A percentile compares a stretch with the other conserved stretches of the same genome.
phyloP scores from a whole-genome alignment of 2,113 vertebrate genomes.

The Tyrannus savana region DNA sequence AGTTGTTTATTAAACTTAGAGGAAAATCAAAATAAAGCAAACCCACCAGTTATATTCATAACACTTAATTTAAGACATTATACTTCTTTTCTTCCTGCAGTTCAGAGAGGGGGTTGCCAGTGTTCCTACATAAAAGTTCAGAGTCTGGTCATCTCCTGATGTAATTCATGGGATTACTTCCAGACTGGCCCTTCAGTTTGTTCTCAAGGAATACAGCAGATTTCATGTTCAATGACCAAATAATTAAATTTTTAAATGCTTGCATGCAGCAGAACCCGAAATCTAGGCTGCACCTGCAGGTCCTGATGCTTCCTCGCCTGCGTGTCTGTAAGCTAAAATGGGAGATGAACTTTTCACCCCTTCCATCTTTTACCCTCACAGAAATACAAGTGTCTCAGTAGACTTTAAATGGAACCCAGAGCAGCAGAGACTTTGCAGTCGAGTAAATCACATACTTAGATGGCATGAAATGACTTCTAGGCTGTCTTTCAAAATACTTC shows the following conservation, averaged over 20 bases:
- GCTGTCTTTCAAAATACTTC: not conserved
- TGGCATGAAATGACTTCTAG: not conserved
- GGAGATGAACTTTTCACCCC: constrained; percentile 43
- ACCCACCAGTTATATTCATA: not conserved
- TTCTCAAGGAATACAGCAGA: not conserved
- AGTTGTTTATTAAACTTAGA: not conserved
- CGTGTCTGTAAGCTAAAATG: not conserved
- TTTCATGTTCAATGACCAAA: not conserved
- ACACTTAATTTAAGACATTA: not conserved
- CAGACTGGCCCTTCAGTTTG: not conserved
- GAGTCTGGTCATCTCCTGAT: not conserved
- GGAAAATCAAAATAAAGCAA: constrained; percentile 15
- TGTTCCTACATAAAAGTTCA: not conserved
- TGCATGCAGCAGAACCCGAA: not conserved
- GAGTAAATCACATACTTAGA: not conserved
- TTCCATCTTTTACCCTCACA: not conserved
- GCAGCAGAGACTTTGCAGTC: not conserved
- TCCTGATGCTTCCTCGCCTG: not conserved
- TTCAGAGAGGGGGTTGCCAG: not conserved
- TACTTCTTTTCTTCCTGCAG: not conserved
- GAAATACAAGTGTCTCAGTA: constrained; percentile 26
- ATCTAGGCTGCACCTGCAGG: constrained; percentile 30
- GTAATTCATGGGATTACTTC: not conserved
- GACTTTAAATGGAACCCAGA: constrained; percentile 46
- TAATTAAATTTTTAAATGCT: constrained; percentile 15